Conservation (phyloP, 2,888 invertebrate species). For the Aradus depressus region DNA sequence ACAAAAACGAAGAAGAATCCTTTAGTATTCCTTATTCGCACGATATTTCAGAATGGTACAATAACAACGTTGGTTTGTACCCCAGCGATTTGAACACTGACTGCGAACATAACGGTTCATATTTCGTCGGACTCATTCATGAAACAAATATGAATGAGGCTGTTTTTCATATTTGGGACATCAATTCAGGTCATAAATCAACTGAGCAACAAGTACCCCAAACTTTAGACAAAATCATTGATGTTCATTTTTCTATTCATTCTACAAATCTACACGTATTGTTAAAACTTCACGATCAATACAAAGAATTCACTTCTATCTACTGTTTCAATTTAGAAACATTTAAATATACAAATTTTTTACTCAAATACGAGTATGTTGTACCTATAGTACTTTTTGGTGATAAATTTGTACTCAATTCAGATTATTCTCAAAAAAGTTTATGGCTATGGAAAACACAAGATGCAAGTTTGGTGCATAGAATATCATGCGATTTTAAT, state of each 20-base stretch:
- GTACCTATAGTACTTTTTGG: constrained; percentile 24
- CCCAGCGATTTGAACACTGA: constrained; percentile 24
- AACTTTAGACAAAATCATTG: constrained; percentile 4
- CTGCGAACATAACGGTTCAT: constrained; percentile 25
- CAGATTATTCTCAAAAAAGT: constrained; percentile 4
- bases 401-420: constrained; percentile 12
- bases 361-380: constrained; percentile 17
- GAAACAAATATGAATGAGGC: constrained; percentile 11
- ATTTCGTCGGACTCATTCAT: constrained; percentile 24
- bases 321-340: constrained; percentile 22
- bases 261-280: constrained; percentile 12
- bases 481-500: constrained; percentile 10
- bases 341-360: constrained; percentile 15
- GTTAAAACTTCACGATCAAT: background rate
- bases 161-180: constrained; percentile 26
- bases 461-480: constrained; percentile 5
- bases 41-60: constrained; percentile 25
- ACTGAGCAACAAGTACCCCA: constrained; percentile 16
- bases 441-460: constrained; percentile 13
- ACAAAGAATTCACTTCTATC: constrained; percentile 10
- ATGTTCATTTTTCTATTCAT: constrained; percentile 15
- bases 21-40: constrained; percentile 10
- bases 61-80: constrained; percentile 20
- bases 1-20: constrained; percentile 20
- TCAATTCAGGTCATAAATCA: constrained; percentile 19